Evolutionary conservation across 2,113 vertebrate species (phyloP).

Genomic region (Petrocephalus microphthalmus): DNA sequence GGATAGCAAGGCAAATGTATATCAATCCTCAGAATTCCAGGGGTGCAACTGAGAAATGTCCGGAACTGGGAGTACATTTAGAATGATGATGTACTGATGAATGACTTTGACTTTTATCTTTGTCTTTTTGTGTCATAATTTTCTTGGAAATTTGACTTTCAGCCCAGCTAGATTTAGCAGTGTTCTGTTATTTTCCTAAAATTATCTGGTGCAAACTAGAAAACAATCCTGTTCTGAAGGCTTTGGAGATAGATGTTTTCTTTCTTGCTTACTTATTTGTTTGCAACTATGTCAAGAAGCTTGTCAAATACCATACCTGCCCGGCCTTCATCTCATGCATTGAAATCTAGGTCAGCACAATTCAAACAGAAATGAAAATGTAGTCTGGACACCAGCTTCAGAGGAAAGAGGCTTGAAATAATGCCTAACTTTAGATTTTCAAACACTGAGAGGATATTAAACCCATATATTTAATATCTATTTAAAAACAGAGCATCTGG

Average conservation of each 20-base stretch:
- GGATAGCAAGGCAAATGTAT: background rate
- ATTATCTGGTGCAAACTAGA: background rate
- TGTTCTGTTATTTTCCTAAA: background rate
- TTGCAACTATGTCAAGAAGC: background rate
- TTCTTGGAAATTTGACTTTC: background rate
- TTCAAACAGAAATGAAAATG: constrained; percentile 44
- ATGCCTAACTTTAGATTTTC: constrained; percentile 21
- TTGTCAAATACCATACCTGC: background rate
- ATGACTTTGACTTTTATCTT: background rate
- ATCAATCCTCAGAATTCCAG: background rate
- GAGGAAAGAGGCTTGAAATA: constrained; percentile 43
- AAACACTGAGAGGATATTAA: constrained; percentile 38
- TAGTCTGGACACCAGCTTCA: constrained; percentile 38
- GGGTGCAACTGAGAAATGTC: background rate
- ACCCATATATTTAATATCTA: constrained; percentile 41
- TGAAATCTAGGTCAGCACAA: constrained; percentile 45
- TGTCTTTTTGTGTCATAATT: background rate
- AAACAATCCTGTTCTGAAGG: background rate
- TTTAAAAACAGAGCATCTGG: constrained; percentile 18
- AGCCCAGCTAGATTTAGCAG: background rate
- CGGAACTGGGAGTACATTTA: background rate
- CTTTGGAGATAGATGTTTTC: background rate
- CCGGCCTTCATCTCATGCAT: constrained; percentile 26
- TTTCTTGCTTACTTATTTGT: constrained; percentile 1
- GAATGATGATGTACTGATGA: background rate